Percentiles rank a stretch among this genome's conserved stretches.
These are phyloP conservation scores for Adela reaumurella DNA, from an alignment of 2,888 invertebrate genomes.

Conservation along the genomic window DNA sequence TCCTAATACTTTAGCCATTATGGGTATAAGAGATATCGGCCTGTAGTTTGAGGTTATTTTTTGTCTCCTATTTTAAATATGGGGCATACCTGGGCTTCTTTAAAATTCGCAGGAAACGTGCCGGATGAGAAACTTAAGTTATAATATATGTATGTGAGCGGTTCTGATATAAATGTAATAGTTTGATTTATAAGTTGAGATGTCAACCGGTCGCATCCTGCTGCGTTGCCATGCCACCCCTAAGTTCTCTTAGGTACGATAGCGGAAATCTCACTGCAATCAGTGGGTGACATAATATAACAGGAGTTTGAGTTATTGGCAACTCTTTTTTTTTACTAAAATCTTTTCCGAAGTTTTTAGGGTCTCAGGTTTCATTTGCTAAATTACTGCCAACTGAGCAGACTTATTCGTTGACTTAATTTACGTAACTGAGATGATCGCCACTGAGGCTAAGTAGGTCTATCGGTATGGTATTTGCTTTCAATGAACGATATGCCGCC, in stretches of 20 bases:
- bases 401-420: neutral
- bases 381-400: neutral
- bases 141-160: neutral
- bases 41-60: conserved; percentile 1
- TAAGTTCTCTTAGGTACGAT: neutral
- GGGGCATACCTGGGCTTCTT: neutral
- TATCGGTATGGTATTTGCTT: neutral
- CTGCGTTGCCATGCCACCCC: neutral
- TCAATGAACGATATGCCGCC: neutral
- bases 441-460: neutral
- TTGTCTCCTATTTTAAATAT: conserved; percentile 1
- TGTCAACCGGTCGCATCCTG: neutral
- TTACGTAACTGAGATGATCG: neutral
- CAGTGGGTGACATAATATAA: neutral
- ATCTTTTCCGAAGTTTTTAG: neutral
- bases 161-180: neutral
- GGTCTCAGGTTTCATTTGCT: neutral
- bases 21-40: conserved; percentile 2
- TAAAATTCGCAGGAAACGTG: conserved; percentile 1
- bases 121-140: conserved; percentile 1
- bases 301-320: neutral
- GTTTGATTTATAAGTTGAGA: neutral
- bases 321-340: neutral
- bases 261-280: neutral
- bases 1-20: conserved; percentile 1